Evolutionary conservation across 2,113 vertebrate genomes (phyloP).

Genomic region (Nestor notabilis): DNA sequence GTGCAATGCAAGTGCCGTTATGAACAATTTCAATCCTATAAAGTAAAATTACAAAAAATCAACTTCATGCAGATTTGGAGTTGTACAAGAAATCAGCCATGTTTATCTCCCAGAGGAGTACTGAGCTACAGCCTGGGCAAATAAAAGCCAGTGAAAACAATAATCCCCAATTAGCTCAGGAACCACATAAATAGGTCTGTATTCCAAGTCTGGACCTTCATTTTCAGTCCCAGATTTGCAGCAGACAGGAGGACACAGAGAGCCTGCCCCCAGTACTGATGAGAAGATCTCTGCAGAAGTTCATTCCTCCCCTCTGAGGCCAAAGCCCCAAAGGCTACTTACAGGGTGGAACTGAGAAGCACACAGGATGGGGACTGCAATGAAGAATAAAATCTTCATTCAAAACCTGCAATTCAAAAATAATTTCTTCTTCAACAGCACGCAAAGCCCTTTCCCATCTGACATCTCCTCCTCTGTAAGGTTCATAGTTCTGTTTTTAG

Average conservation of each 20-base stretch:
- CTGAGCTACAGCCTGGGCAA: not conserved
- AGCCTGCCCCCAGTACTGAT: too few species aligned
- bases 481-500: not conserved
- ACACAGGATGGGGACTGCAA: not conserved
- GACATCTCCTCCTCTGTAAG: not conserved
- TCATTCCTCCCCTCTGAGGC: not conserved
- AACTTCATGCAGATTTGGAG: not conserved
- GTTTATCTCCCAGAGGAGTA: not conserved
- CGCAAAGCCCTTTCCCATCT: not conserved
- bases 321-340: not conserved
- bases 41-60: not conserved
- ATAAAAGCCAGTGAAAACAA: not conserved
- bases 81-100: not conserved
- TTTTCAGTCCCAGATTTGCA: not conserved
- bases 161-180: not conserved
- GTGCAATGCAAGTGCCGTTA: not conserved
- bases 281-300: not conserved
- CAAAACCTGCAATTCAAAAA: not conserved
- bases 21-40: not conserved
- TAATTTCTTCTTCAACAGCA: not conserved
- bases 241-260: not conserved
- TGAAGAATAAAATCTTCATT: not conserved
- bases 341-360: not conserved
- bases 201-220: not conserved
- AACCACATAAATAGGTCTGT: accelerated